Base-by-base conservation (phyloP, 2,888 invertebrate species). In the Epicampocera succincta region DNA sequence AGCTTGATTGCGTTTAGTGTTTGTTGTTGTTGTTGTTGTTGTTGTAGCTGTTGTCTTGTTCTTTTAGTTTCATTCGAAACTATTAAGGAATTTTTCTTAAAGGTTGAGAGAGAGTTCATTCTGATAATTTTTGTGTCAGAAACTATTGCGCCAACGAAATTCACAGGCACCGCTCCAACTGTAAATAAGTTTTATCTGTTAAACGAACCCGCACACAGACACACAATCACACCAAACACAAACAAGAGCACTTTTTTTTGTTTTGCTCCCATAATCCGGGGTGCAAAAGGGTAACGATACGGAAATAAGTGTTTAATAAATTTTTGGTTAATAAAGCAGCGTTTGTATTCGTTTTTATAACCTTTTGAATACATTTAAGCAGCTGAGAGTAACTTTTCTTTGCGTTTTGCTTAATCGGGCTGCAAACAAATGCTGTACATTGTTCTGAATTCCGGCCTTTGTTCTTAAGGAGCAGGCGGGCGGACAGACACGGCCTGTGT, bases 1-100 rank as follows among this genome's bases (percentile, higher is more conserved):
- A 85, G 86, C 86, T 87, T 85, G 84, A 81, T 85, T 85, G 86
- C 85, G 85, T 87, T 86, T 86, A 87, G 87, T 86, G 85, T 87
- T 86, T 86, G 82, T 84, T 82, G 69, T 56, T 69, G n/a, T n/a
- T n/a, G n/a, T n/a, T n/a, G n/a, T n/a, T n/a, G n/a, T n/a, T n/a
- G n/a, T n/a, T n/a, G n/a, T n/a, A n/a, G n/a, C n/a, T n/a, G n/a
- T n/a, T n/a, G n/a, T n/a, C n/a, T n/a, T n/a, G 52, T 40, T 42
- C 58, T 56, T 52, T 63, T 56, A 52, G 58, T 63, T 66, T 75
- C 63, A 40, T 58, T 21, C 40, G 2, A 73, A 66, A 60, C 40
- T 68, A 25, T 46, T 54, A 44, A 15, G 15, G 19, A 61, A 56
- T 63, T 80, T 50, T 9, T 33, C 33, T 48, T 68, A 19, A 11